These are phyloP conservation scores for Mechanitis mazaeus DNA, from an alignment of 2,888 invertebrate species.

Conservation along the genomic window DNA sequence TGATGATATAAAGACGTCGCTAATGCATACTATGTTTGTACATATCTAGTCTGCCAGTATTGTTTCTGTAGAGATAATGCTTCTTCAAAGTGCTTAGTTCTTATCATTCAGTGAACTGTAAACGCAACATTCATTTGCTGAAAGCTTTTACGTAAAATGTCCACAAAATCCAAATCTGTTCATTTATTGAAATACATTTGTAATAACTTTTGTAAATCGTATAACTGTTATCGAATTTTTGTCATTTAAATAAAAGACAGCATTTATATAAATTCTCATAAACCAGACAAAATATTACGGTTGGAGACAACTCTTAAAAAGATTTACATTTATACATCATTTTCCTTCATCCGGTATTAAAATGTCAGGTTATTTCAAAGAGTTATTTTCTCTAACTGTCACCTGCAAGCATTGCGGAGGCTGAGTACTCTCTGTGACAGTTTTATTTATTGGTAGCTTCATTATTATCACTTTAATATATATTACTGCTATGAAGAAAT, in stretches of 20 bases:
- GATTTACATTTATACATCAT: constrained; percentile 1
- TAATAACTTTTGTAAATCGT: background rate
- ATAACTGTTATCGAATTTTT: background rate
- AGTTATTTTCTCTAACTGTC: constrained; percentile 6
- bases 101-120: background rate
- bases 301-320: background rate
- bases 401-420: constrained; percentile 6
- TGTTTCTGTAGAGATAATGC: no score
- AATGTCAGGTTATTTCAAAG: constrained; percentile 5
- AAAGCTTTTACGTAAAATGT: background rate
- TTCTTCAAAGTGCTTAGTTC: no score
- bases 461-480: constrained; percentile 9
- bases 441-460: constrained; percentile 22
- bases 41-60: no score
- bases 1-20: no score
- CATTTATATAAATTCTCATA: no score
- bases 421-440: constrained; percentile 10
- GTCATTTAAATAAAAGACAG: no score
- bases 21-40: no score
- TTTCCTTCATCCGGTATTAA: background rate
- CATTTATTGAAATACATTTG: background rate
- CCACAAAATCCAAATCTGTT: background rate
- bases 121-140: background rate
- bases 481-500: background rate
- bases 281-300: no score